Conservation (phyloP, 2,113 vertebrate genomes). For the Dolichotis patagonum region DNA sequence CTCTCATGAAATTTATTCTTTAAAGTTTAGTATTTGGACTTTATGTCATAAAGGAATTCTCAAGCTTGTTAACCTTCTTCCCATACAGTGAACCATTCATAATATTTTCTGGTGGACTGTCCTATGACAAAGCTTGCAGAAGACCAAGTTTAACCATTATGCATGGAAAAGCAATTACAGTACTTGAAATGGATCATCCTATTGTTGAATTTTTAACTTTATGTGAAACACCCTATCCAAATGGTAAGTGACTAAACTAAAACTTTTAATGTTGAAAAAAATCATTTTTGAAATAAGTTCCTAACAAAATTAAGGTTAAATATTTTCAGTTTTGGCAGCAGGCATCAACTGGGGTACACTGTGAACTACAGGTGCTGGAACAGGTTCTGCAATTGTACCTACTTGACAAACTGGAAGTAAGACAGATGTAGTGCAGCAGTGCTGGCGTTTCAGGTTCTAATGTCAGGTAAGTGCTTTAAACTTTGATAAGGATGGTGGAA, state of each 20-base stretch:
- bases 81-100: constrained; percentile 94
- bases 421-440: constrained; percentile 78
- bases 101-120: constrained; percentile 97
- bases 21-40: constrained; percentile 25
- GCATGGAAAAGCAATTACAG: constrained; percentile 98
- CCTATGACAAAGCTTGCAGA: constrained; percentile 96
- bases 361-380: constrained; percentile 76
- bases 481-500: constrained; percentile 84
- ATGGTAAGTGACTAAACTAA: constrained; percentile 89
- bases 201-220: constrained; percentile 99
- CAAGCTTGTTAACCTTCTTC: constrained; percentile 69
- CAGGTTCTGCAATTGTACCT: constrained; percentile 78
- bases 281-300: constrained; percentile 57
- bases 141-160: constrained; percentile 98
- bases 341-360: constrained; percentile 64
- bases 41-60: constrained; percentile 30
- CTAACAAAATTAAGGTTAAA: constrained; percentile 79
- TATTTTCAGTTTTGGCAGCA: constrained; percentile 83
- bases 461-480: constrained; percentile 83
- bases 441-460: constrained; percentile 80
- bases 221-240: constrained; percentile 98
- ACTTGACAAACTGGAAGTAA: constrained; percentile 79
- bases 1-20: neutral
- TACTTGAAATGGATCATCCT: constrained; percentile 99
- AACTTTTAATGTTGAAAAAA: constrained; percentile 59